These are phyloP conservation scores for Sylvicapra grimmia DNA, from an alignment of 2,113 vertebrate species.

Conservation along the genomic window DNA sequence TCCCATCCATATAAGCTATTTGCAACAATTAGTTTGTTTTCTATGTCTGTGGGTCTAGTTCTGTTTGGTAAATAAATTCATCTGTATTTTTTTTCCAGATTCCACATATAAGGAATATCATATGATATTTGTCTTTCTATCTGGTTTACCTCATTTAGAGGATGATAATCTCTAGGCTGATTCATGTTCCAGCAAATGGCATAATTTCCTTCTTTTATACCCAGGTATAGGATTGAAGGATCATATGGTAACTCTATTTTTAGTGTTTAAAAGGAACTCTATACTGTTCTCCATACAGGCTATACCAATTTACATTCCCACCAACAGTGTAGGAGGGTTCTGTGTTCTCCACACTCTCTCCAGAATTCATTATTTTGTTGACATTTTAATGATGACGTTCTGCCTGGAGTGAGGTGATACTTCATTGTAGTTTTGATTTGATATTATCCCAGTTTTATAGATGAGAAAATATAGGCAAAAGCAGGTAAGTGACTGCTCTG, in stretches of 20 bases:
- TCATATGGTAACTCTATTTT: not conserved
- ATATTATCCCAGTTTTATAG: not conserved
- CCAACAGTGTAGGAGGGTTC: not conserved
- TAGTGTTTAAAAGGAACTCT: not conserved
- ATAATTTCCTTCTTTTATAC: not conserved
- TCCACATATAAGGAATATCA: not conserved
- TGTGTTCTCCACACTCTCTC: not conserved
- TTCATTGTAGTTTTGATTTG: not conserved
- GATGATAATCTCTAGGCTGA: not conserved
- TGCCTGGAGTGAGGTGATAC: not conserved
- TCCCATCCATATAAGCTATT: not conserved
- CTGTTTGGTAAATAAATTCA: not conserved
- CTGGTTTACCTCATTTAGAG: not conserved
- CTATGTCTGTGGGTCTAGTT: not conserved
- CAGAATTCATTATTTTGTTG: not conserved
- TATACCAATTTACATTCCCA: not conserved
- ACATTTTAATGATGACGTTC: not conserved
- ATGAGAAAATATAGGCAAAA: not conserved
- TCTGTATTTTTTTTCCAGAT: not conserved
- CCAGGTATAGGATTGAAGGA: not conserved
- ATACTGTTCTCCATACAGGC: not conserved
- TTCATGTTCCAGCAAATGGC: not conserved
- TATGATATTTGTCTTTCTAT: not conserved
- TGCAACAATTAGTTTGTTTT: not conserved
- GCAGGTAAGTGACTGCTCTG: not conserved